phyloP scores from a whole-genome alignment of 1,140 invertebrate species.

The Cherax quadricarinatus region DNA sequence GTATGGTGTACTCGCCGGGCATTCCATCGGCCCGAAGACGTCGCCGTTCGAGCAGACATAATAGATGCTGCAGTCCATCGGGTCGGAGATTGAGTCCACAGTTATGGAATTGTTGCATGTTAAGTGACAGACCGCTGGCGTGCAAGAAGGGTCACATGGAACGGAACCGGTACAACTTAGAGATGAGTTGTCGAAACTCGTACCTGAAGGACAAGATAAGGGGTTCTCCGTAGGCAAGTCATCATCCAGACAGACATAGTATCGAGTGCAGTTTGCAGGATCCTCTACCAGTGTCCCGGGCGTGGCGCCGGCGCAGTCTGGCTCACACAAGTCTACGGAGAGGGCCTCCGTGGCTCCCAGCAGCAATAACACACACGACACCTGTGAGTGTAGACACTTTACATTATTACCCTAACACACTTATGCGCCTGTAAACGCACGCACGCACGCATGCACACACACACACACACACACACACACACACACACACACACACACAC shows the following conservation, averaged over 20 bases:
- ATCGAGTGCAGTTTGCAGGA: constrained; percentile 34
- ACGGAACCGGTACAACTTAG: no score
- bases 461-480: no score
- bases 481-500: no score
- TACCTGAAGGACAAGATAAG: neutral
- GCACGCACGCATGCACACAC: no score
- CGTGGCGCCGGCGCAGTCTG: no score
- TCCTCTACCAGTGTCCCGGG: neutral
- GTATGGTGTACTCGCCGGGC: neutral
- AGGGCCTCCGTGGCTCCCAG: no score
- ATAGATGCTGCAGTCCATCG: neutral
- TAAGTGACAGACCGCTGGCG: neutral
- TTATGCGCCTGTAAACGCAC: no score
- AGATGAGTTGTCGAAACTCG: neutral
- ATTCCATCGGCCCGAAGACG: neutral
- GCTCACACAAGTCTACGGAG: no score
- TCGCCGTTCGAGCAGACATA: neutral
- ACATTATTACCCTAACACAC: no score
- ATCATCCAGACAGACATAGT: constrained; percentile 2
- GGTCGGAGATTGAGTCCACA: neutral
- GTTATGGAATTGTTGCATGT: neutral
- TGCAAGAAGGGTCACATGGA: neutral
- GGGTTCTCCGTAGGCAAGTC: neutral
- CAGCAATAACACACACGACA: no score
- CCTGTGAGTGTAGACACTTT: no score